Evolutionary conservation across 1,140 invertebrate species (phyloP).

Genomic region (Pseudomyrmex sp.): DNA sequence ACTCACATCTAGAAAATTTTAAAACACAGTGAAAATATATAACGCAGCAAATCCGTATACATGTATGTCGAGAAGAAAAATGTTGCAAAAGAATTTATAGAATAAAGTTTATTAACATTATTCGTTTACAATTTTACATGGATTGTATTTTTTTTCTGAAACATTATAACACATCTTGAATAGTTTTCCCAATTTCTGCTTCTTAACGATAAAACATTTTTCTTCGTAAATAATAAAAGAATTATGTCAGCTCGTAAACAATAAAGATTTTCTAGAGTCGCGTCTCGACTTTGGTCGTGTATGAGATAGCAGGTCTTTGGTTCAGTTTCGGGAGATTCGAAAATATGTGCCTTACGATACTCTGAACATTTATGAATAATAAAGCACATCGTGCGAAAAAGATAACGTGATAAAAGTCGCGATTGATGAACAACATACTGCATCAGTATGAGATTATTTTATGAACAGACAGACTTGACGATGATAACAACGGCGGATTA

Average conservation of each 20-base stretch:
- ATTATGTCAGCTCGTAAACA: conserved; percentile 38
- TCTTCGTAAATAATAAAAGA: not conserved
- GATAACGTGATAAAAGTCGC: not conserved
- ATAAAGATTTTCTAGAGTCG: conserved; percentile 55
- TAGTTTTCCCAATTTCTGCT: not conserved
- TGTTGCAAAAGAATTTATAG: conserved; percentile 15
- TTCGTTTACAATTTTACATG: not conserved
- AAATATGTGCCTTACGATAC: conserved; percentile 78
- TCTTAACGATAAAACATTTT: conserved; percentile 3
- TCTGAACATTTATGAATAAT: conserved; percentile 53
- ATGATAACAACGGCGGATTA: conserved; percentile 29
- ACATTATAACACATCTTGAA: not conserved
- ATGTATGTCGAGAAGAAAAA: conserved; percentile 4
- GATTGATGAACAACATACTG: conserved; percentile 5
- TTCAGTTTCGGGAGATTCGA: conserved; percentile 64
- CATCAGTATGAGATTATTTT: conserved; percentile 11
- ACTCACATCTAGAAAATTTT: conserved; percentile 22
- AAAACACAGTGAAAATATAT: not conserved
- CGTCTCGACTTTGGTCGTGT: conserved; percentile 64
- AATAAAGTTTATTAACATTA: not conserved
- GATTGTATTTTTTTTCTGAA: not conserved
- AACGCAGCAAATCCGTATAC: not conserved
- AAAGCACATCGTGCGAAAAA: not conserved
- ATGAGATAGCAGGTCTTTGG: conserved; percentile 27
- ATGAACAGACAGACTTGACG: conserved; percentile 1